These are phyloP conservation scores for Engraulis encrasicolus DNA, from an alignment of 2,113 vertebrate genomes.

Conservation along the genomic window DNA sequence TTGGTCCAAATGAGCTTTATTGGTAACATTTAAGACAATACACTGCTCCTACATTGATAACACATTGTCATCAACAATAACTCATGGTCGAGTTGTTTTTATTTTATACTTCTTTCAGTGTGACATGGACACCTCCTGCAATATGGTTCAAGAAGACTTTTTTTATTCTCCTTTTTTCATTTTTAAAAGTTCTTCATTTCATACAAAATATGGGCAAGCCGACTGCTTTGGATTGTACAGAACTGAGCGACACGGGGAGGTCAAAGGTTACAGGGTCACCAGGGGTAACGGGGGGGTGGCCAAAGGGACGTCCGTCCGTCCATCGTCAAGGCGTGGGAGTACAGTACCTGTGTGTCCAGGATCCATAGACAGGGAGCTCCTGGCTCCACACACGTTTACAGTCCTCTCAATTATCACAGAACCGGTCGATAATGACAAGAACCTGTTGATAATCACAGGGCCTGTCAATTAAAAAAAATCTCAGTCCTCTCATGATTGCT, in stretches of 20 bases:
- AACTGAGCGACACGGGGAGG: neutral
- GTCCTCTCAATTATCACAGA: neutral
- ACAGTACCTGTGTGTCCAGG: neutral
- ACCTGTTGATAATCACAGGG: too few species aligned
- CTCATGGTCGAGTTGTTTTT: conserved; percentile 56
- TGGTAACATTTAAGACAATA: conserved; percentile 78
- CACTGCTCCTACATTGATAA: conserved; percentile 75
- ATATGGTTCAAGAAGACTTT: conserved; percentile 37
- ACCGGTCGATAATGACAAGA: too few species aligned
- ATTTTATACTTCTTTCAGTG: conserved; percentile 70
- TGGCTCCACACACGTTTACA: conserved; percentile 30
- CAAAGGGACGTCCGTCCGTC: neutral
- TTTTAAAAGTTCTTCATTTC: conserved; percentile 3
- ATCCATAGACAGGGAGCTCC: conserved; percentile 12
- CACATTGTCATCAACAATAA: conserved; percentile 64
- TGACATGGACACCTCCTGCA: conserved; percentile 56
- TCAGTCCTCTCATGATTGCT: too few species aligned
- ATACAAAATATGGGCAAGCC: conserved; percentile 47
- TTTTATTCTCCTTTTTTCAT: neutral
- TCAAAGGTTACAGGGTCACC: neutral
- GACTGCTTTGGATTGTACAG: conserved; percentile 43
- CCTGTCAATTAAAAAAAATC: too few species aligned
- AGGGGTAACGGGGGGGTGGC: neutral
- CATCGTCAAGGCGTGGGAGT: neutral
- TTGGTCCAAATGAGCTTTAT: conserved; percentile 80